These are phyloP conservation scores for Plagodis pulveraria DNA, from an alignment of 2,888 invertebrate genomes.

Conservation along the genomic window DNA sequence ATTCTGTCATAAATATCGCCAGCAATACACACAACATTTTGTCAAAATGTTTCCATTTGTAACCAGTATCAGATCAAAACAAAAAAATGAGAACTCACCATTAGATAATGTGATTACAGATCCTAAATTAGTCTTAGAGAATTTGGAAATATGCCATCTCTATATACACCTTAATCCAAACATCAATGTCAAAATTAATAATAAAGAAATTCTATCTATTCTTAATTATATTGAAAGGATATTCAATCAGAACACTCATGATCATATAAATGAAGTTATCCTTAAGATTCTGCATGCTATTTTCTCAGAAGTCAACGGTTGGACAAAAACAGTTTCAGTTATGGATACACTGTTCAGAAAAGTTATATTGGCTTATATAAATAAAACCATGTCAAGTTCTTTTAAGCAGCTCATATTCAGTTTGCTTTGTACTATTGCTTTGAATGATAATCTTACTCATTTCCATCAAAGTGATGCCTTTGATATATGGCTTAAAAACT, in stretches of 20 bases:
- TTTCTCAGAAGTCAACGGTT: slow-evolving; percentile 66
- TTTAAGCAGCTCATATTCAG: slow-evolving; percentile 72
- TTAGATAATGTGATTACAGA: slow-evolving; percentile 67
- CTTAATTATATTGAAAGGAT: slow-evolving; percentile 81
- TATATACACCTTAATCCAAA: slow-evolving; percentile 78
- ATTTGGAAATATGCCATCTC: slow-evolving; percentile 71
- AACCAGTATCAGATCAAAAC: slow-evolving; percentile 68
- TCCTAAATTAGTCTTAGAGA: slow-evolving; percentile 63
- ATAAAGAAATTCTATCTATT: slow-evolving; percentile 64
- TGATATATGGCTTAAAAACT: slow-evolving; percentile 77
- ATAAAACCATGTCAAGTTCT: slow-evolving; percentile 50
- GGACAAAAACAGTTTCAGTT: slow-evolving; percentile 63
- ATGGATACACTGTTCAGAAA: slow-evolving; percentile 68
- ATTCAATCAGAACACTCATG: slow-evolving; percentile 58
- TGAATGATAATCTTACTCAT: slow-evolving; percentile 67
- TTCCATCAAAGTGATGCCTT: slow-evolving; percentile 72
- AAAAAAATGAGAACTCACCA: slow-evolving; percentile 44
- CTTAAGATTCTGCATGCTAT: slow-evolving; percentile 65
- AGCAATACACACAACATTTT: slow-evolving; percentile 83
- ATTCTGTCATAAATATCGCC: slow-evolving; percentile 82
- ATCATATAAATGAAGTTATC: slow-evolving; percentile 53
- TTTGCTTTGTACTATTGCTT: slow-evolving; percentile 72
- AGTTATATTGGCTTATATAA: slow-evolving; percentile 69
- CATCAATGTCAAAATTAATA: slow-evolving; percentile 65
- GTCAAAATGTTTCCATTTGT: slow-evolving; percentile 85